These are phyloP conservation scores for Malacoraja senta DNA, from an alignment of 2,797 vertebrate species.

Conservation along the genomic window DNA sequence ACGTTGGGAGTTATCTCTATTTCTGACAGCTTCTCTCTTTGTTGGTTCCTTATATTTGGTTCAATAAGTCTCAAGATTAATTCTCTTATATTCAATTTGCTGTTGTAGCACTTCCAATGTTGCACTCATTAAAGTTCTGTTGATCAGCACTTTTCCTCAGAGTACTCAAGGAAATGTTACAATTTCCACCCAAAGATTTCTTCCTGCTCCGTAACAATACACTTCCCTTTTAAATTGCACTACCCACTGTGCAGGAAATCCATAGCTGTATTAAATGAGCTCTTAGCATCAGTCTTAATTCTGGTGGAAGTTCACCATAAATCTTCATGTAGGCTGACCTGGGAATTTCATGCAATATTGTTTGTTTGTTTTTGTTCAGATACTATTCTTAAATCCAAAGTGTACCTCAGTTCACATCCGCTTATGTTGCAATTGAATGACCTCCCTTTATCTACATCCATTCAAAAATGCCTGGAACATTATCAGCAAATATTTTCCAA, in stretches of 20 bases:
- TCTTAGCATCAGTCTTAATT: not conserved
- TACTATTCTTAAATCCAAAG: not conserved
- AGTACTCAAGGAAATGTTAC: conserved; percentile 2
- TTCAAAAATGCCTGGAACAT: not conserved
- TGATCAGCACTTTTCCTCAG: not conserved
- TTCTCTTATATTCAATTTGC: not conserved
- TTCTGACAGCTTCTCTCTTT: not conserved
- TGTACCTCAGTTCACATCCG: not conserved
- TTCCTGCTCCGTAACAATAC: conserved; percentile 24
- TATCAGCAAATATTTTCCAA: not conserved
- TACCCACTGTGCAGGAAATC: not conserved
- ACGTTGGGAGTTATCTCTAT: not conserved
- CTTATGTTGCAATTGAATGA: not conserved
- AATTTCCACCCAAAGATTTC: conserved; percentile 27
- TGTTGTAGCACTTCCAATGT: not conserved
- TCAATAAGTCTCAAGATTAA: not conserved
- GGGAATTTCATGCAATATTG: not conserved
- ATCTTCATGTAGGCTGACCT: not conserved
- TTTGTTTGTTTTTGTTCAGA: not conserved
- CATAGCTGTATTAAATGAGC: not conserved
- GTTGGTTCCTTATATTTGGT: not conserved
- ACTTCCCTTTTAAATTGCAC: conserved; percentile 15
- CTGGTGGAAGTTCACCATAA: not conserved
- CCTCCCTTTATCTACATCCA: not conserved
- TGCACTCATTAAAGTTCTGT: not conserved